Percentiles rank a stretch among this genome's conserved stretches.
Conservation (phyloP, 2,113 vertebrate species). For the Rhadina sibilatrix region DNA sequence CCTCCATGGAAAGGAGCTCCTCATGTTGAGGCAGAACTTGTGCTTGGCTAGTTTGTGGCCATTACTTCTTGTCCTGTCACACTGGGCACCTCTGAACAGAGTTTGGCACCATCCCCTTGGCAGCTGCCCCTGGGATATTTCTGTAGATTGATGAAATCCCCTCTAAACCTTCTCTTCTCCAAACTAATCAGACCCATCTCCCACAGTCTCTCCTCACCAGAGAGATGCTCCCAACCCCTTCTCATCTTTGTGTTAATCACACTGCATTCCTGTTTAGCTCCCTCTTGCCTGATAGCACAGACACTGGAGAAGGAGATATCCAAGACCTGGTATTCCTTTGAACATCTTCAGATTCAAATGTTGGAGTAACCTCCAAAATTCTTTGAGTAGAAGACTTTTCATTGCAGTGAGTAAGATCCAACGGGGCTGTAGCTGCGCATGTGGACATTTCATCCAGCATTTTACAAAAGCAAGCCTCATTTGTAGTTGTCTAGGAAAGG, state of each 20-base stretch:
- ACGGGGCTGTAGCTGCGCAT: fast-evolving
- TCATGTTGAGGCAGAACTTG: not conserved
- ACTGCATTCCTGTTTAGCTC: not conserved
- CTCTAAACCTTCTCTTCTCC: not conserved
- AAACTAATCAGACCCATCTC: not conserved
- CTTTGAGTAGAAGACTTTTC: not conserved
- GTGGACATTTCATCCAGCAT: not conserved
- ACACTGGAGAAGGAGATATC: not conserved
- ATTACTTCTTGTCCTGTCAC: not conserved
- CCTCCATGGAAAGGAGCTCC: not conserved
- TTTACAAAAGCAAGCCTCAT: not conserved
- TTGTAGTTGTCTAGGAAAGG: not conserved
- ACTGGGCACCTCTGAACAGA: not conserved
- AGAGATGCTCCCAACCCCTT: not conserved
- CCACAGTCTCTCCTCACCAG: not conserved
- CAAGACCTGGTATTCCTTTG: not conserved
- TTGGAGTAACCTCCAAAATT: not conserved
- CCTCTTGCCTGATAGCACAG: not conserved
- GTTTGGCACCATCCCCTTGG: too few species aligned
- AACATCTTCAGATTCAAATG: not conserved
- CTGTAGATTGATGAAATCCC: too few species aligned
- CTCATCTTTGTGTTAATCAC: not conserved
- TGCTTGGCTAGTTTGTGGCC: not conserved
- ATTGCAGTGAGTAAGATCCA: not conserved
- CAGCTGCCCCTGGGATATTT: not conserved